Percentiles rank a stretch among this genome's conserved stretches.
phyloP scores from a whole-genome alignment of 2,888 invertebrate genomes.

The Coenonympha arcania region DNA sequence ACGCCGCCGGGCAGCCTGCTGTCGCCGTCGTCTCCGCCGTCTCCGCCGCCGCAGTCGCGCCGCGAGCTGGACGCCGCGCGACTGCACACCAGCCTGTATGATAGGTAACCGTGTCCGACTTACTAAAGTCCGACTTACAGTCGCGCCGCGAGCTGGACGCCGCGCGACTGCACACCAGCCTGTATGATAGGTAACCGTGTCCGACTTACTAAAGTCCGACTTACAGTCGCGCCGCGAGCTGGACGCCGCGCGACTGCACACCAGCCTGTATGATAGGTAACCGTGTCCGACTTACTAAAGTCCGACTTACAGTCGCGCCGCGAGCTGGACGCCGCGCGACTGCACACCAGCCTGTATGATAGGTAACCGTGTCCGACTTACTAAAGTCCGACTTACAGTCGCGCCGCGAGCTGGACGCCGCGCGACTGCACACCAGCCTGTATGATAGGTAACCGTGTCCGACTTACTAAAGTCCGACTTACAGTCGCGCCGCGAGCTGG shows the following conservation, averaged over 20 bases:
- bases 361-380: no score
- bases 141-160: slow-evolving; percentile 40
- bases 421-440: slow-evolving; percentile 47
- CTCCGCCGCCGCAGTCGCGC: slow-evolving; percentile 40
- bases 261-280: slow-evolving; percentile 57
- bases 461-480: no score
- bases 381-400: no score
- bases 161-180: slow-evolving; percentile 44
- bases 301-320: slow-evolving; percentile 31
- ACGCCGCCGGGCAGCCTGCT: slow-evolving; percentile 87
- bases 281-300: no score
- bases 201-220: no score
- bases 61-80: slow-evolving; percentile 43
- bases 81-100: slow-evolving; percentile 53
- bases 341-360: slow-evolving; percentile 56
- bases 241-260: slow-evolving; percentile 47
- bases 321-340: slow-evolving; percentile 41
- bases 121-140: no score
- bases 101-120: no score
- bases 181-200: slow-evolving; percentile 64
- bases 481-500: slow-evolving; percentile 36
- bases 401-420: slow-evolving; percentile 41
- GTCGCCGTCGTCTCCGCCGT: slow-evolving; percentile 69
- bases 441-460: slow-evolving; percentile 66
- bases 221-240: slow-evolving; percentile 35